Base-by-base conservation (phyloP, 2,797 vertebrate species). In the Tarsius wallacei region DNA sequence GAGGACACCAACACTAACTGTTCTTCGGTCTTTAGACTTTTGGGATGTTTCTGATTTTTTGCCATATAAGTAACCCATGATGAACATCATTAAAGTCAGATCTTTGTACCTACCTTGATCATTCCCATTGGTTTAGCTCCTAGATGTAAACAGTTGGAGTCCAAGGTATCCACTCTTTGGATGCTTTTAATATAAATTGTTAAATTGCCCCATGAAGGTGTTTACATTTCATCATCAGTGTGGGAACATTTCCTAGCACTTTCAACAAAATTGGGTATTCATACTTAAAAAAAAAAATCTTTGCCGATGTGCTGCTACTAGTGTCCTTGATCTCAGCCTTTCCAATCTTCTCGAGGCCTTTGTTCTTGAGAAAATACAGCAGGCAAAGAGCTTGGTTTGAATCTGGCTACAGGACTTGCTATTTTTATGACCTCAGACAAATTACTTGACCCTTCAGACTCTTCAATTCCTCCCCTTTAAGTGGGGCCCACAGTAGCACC, bases 81-180 rank as follows among this genome's bases (percentile, higher is more conserved):
- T 2, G 19, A 14, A 57, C 59, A 26, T 11, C 28, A 19, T 1
- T 1, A 16, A 66, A 31, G 36, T n/a, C 0, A 11, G 14, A 8
- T 11, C 21, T 53, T 26, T 36, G 31, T 0, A 0, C 26, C 59
- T 13, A 7, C 36, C n/a, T 14, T 5, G 28, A 17, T 9, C 53
- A 14, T 15, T 5, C 24, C 36, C n/a, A 9, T 8, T 2, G 22
- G 42, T 2, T 17, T 49, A 17, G 36, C 2, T 55, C 28, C 73
- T 6, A 14, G 47, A 42, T 42, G 55, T 15, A 1, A 2, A 15
- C 1, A 5, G 61, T 36, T 33, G 2, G 57, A 11, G 33, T 0
- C 51, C 16, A 21, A 28, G 66, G 68, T 0, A 5, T 11, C 19
- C 1, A 1, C 9, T 14, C 4, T 14, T 14, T 8, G 0, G 1